These are phyloP conservation scores for Tipula confusa DNA, from an alignment of 2,888 invertebrate genomes.

Conservation along the genomic window DNA sequence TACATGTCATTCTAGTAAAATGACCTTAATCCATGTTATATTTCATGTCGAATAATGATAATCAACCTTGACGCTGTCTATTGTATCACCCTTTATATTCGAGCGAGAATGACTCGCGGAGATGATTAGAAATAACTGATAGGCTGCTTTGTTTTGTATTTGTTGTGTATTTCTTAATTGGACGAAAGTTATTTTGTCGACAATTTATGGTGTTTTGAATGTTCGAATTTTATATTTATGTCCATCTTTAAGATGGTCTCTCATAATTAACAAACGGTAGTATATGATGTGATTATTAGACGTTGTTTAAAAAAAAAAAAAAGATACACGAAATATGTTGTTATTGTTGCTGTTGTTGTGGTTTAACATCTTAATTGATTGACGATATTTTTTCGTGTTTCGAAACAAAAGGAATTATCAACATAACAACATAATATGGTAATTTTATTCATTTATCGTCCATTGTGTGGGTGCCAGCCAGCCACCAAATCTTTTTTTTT, in stretches of 20 bases:
- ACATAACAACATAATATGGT: not conserved
- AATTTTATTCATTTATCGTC: not conserved
- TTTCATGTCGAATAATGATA: too few species aligned
- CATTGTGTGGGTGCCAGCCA: not conserved
- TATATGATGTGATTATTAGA: not conserved
- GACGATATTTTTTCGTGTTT: not conserved
- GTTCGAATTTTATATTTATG: not conserved
- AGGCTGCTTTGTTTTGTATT: not conserved
- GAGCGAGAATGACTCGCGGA: not conserved
- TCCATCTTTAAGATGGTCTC: not conserved
- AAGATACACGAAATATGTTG: not conserved
- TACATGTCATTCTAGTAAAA: too few species aligned
- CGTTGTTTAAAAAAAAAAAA: not conserved
- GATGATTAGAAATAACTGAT: not conserved
- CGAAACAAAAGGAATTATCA: not conserved
- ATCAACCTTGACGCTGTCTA: too few species aligned
- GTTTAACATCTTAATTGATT: conserved; percentile 13
- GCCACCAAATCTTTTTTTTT: not conserved
- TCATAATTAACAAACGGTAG: not conserved
- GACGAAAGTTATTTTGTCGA: not conserved
- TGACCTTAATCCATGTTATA: too few species aligned
- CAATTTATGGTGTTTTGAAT: conserved; percentile 1
- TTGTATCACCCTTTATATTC: too few species aligned
- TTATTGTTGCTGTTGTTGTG: too few species aligned
- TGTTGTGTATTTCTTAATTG: not conserved